phyloP scores from a whole-genome alignment of 2,888 invertebrate genomes.

The Zygogramma bicolorata region DNA sequence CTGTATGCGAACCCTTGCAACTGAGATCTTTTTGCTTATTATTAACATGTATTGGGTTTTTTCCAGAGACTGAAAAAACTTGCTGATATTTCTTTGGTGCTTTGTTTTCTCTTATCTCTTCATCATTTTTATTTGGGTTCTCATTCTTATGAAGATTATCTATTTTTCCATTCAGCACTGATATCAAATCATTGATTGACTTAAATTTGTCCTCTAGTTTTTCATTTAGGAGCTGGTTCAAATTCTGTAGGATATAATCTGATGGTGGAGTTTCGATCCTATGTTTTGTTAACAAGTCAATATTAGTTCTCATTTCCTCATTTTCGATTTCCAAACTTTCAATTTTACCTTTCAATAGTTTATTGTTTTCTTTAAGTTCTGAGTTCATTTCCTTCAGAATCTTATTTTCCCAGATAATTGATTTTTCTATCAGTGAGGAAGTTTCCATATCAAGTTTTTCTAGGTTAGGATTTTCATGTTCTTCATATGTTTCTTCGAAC shows the following conservation, averaged over 20 bases:
- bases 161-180: constrained; percentile 3
- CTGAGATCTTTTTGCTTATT: not conserved
- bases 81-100: constrained; percentile 10
- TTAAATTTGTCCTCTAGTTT: constrained; percentile 11
- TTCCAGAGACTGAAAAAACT: constrained; percentile 12
- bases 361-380: constrained; percentile 9
- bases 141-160: constrained; percentile 13
- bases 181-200: constrained; percentile 9
- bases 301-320: constrained; percentile 15
- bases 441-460: constrained; percentile 17
- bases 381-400: constrained; percentile 14
- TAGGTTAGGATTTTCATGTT: constrained; percentile 14
- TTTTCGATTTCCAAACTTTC: constrained; percentile 13
- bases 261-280: constrained; percentile 1
- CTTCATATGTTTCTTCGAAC: constrained; percentile 9
- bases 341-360: constrained; percentile 12
- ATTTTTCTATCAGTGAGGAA: constrained; percentile 1
- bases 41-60: constrained; percentile 13
- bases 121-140: constrained; percentile 7
- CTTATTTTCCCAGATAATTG: constrained; percentile 19
- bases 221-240: constrained; percentile 7
- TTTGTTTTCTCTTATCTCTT: constrained; percentile 4
- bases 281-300: not conserved
- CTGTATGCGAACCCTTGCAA: constrained; percentile 7
- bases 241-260: not conserved